Evolutionary conservation across 1,140 invertebrate genomes (phyloP), one percentile per base, ranked within the genome.

Genomic region (Copidosoma floridanum): DNA sequence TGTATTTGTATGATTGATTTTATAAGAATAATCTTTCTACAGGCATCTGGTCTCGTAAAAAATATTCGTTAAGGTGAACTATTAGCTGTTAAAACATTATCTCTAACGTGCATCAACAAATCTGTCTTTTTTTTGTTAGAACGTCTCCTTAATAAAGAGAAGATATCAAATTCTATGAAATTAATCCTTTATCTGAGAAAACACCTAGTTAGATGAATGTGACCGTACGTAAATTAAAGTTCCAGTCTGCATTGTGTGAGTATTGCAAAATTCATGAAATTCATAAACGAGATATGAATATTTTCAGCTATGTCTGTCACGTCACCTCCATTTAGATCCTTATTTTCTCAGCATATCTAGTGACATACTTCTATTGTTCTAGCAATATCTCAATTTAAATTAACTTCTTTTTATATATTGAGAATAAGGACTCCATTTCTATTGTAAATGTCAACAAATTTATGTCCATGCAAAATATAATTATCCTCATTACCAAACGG

Each of bases 401-500:
- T 51, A 23, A 64, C 54, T 47, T 55, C 50, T 50, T 55, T 26
- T 40, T 52, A 16, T n/a, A 26, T 46, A 0, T 46, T 10, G 12
- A 55, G n/a, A 43, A 58, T 64, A 16, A n/a, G 2, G 29, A 41
- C n/a, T 11, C 57, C 46, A 35, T 54, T 58, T 2, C 60, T 53
- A 52, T 63, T 44, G 29, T 66, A 71, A 11, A 70, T 63, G 27
- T 51, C 1, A n/a, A 69, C 57, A 61, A 70, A 73, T 65, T 71
- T 71, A 50, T 65, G 68, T 5, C 69, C 64, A 24, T 54, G 58
- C 16, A 71, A 37, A 57, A 72, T 66, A 11, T 73, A 68, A 11
- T n/a, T 12, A 37, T 71, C 58, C 70, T 73, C 73, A 70, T 63
- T 68, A 47, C 57, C 21, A 64, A 74, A 77, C 16, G 71, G 69